These are phyloP conservation scores for Dasyornis broadbenti DNA, from an alignment of 2,113 vertebrate genomes.

Conservation along the genomic window DNA sequence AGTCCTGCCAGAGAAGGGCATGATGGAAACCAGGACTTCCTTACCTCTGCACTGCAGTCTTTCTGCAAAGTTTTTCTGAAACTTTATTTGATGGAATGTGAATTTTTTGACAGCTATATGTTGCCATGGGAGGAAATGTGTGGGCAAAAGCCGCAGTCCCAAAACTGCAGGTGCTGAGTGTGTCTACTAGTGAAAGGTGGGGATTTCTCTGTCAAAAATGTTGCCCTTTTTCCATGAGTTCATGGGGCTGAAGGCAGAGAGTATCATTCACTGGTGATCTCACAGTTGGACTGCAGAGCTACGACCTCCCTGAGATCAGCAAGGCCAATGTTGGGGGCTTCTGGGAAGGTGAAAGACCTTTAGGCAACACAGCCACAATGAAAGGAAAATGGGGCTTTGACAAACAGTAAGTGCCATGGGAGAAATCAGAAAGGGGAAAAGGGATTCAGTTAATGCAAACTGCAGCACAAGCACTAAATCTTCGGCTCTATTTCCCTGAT, in stretches of 20 bases:
- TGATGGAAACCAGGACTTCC: neutral
- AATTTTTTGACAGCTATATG: neutral
- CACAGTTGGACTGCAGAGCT: neutral
- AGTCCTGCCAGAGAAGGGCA: neutral
- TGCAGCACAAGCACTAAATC: neutral
- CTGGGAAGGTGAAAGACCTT: neutral
- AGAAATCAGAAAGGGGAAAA: neutral
- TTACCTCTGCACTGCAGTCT: neutral
- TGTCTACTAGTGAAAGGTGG: neutral
- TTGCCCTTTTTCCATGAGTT: neutral
- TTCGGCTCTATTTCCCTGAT: neutral
- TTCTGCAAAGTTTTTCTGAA: neutral
- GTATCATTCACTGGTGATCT: neutral
- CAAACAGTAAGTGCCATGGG: neutral
- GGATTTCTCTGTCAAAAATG: neutral
- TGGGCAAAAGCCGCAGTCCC: neutral
- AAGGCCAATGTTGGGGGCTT: neutral
- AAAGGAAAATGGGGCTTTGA: neutral
- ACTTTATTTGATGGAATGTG: neutral
- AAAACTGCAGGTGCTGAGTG: neutral
- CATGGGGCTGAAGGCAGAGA: neutral
- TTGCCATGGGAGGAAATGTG: neutral
- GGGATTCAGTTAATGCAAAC: neutral
- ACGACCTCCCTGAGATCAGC: neutral
- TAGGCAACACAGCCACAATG: neutral